phyloP scores from a whole-genome alignment of 2,797 vertebrate genomes.

The Sebastes goodei region DNA sequence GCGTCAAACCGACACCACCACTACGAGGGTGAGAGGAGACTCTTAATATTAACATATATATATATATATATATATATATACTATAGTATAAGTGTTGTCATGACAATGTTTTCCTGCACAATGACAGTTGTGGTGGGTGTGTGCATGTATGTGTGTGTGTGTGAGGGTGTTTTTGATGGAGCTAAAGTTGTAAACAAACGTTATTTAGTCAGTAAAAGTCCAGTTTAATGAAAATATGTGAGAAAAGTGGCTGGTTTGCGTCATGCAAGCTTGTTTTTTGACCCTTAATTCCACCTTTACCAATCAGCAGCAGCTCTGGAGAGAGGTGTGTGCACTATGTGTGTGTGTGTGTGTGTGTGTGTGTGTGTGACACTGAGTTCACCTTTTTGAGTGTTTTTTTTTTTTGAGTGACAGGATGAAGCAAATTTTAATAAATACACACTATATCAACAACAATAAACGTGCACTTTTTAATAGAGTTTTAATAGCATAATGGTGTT shows the following conservation, averaged over 20 bases:
- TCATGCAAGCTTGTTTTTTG: constrained; percentile 9
- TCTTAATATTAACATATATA: no score
- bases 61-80: no score
- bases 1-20: constrained; percentile 67
- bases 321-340: constrained; percentile 45
- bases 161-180: constrained; percentile 53
- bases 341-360: background rate
- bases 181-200: constrained; percentile 65
- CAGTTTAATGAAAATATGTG: background rate
- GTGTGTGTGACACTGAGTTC: constrained; percentile 36
- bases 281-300: constrained; percentile 42
- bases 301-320: constrained; percentile 37
- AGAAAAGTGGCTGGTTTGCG: constrained; percentile 16
- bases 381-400: background rate
- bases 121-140: constrained; percentile 71
- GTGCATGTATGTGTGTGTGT: constrained; percentile 30
- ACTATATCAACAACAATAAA: background rate
- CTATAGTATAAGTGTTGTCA: no score
- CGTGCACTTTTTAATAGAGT: constrained; percentile 16
- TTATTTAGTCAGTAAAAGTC: constrained; percentile 1
- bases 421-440: background rate
- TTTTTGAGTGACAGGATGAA: background rate
- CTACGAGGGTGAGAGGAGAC: constrained; percentile 78
- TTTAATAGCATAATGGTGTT: background rate
- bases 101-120: constrained; percentile 31